phyloP scores from a whole-genome alignment of 2,888 invertebrate species.

The Drosophila multiciliata region DNA sequence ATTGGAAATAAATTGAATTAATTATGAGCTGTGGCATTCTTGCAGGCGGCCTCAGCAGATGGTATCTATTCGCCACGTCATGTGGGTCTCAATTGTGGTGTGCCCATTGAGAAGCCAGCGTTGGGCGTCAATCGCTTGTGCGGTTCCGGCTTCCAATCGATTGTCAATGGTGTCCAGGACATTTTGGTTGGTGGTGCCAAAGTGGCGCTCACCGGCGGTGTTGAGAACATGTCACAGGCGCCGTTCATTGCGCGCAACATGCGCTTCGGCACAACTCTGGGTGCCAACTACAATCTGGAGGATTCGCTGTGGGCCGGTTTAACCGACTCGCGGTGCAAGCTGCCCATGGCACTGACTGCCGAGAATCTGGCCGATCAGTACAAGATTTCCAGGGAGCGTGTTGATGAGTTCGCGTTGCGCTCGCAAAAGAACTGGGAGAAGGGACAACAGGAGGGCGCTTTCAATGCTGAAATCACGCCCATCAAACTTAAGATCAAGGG shows the following conservation, averaged over 20 bases:
- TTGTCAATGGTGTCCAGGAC: conserved; percentile 96
- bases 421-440: conserved; percentile 96
- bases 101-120: conserved; percentile 94
- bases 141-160: conserved; percentile 98
- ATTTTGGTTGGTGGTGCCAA: conserved; percentile 93
- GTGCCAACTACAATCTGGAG: conserved; percentile 91
- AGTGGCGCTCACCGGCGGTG: conserved; percentile 95
- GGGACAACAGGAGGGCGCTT: conserved; percentile 94
- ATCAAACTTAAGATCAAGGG: conserved; percentile 93
- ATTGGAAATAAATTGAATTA: background rate
- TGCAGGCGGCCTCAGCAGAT: conserved; percentile 91
- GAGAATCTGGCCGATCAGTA: conserved; percentile 96
- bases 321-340: conserved; percentile 94
- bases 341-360: conserved; percentile 98
- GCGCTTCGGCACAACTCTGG: conserved; percentile 95
- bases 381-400: conserved; percentile 91
- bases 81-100: conserved; percentile 92
- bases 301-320: conserved; percentile 96
- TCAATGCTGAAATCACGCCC: conserved; percentile 95
- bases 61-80: conserved; percentile 95
- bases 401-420: conserved; percentile 92
- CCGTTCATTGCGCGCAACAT: conserved; percentile 94
- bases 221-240: conserved; percentile 97
- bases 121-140: conserved; percentile 96
- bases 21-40: conserved; percentile 43